Base-by-base conservation (phyloP, 1,140 invertebrate genomes). In the Magallana angulata region DNA sequence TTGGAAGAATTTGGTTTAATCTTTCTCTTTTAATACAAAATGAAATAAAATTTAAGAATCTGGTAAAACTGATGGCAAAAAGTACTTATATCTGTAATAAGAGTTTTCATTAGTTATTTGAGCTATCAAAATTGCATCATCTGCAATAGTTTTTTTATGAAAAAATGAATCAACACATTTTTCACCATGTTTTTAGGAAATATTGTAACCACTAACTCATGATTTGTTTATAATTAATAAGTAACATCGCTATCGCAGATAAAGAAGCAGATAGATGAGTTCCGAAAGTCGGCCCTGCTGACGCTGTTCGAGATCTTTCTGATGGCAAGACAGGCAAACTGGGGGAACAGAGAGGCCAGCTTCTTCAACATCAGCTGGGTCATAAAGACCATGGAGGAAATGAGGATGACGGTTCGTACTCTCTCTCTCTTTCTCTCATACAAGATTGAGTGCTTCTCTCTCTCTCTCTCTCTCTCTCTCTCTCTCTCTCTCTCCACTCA, bases 281-380 rank as follows among this genome's bases (percentile, higher is more conserved):
- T 92, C 88, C 93, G 91, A 7, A 90, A 91, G 59, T 89, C 87
- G n/a, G 88, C 92, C 36, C 90, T 92, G 12, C 80, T 87, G n/a
- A 89, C 92, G 12, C 91, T 94, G 14, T 94, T 93, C 91, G 94
- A 94, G 85, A 87, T 94, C 6, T 91, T 94, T 60, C 90, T 94
- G 8, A 92, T 94, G 89, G 94, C 93, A 6, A 90, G 92, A 86
- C 93, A 94, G 91, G 92, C 91, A 48, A 92, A 92, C 87, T 93
- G 92, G 92, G 90, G 90, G 8, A 87, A 91, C 85, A 89, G 84
- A 82, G 92, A 92, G 57, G 92, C 89, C 1, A 91, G 87, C 71
- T 92, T 93, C 83, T 92, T 93, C 90, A 93, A 93, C 86, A 91
- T 93, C 14, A 90, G 89, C 80, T 93, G 93, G 93, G 90, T 94